A percentile compares a stretch with the other conserved stretches of the same genome.
phyloP scores from a whole-genome alignment of 2,888 invertebrate genomes.

The Plagodis dolabraria region DNA sequence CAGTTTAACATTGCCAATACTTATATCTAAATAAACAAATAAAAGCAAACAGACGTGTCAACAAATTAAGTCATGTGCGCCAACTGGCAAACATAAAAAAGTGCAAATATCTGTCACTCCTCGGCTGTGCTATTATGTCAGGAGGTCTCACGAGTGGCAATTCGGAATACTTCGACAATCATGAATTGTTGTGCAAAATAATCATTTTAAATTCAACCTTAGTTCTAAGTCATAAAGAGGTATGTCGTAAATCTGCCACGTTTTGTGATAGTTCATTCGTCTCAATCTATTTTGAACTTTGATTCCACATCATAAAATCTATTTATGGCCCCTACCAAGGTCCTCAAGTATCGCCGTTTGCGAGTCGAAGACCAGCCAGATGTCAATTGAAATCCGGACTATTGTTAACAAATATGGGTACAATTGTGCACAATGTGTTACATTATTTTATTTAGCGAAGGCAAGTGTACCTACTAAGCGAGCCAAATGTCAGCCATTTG shows the following conservation, averaged over 20 bases:
- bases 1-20: not conserved
- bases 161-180: conserved; percentile 55
- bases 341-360: conserved; percentile 10
- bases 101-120: conserved; percentile 66
- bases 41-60: conserved; percentile 46
- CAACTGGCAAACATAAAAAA: conserved; percentile 68
- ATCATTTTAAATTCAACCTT: conserved; percentile 29
- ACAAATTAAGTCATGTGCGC: conserved; percentile 57
- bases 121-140: conserved; percentile 60
- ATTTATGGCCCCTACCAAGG: conserved; percentile 4
- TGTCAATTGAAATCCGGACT: conserved; percentile 68
- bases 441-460: conserved; percentile 74
- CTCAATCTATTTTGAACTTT: conserved; percentile 12
- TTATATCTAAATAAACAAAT: not conserved
- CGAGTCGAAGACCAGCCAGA: conserved; percentile 62
- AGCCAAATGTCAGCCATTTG: conserved; percentile 78
- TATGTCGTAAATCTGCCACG: conserved; percentile 1
- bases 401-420: conserved; percentile 81
- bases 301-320: conserved; percentile 8
- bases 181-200: conserved; percentile 39
- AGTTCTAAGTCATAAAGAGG: not conserved
- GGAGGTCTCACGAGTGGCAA: conserved; percentile 72
- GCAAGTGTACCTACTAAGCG: conserved; percentile 54
- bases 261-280: not conserved
- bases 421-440: conserved; percentile 76